Evolutionary conservation across 2,113 vertebrate genomes (phyloP).

Genomic region (Oncorhynchus kisutch): DNA sequence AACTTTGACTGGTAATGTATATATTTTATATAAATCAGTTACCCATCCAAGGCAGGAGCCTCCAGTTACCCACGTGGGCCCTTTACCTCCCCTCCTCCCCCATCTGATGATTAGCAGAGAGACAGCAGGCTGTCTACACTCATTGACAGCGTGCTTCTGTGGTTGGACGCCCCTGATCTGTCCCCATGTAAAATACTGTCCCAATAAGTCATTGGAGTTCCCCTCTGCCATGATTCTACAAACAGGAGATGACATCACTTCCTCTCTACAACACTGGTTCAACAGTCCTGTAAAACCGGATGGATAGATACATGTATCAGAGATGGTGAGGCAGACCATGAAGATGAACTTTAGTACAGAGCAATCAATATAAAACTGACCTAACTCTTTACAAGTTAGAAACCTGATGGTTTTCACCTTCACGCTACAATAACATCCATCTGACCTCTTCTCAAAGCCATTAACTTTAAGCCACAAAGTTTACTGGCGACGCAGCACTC

Average conservation of each 20-base stretch:
- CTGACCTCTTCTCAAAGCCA: slow-evolving; percentile 65
- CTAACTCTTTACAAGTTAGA: not conserved
- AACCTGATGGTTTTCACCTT: slow-evolving; percentile 46
- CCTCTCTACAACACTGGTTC: no score
- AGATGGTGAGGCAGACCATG: not conserved
- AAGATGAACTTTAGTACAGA: not conserved
- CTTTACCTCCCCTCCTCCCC: no score
- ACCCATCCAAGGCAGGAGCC: no score
- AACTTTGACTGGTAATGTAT: no score
- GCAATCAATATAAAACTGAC: not conserved
- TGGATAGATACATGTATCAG: not conserved
- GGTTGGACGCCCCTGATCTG: not conserved
- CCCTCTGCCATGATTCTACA: no score
- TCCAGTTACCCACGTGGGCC: no score
- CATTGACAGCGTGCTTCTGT: no score
- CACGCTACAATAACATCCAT: slow-evolving; percentile 45
- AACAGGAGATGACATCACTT: no score
- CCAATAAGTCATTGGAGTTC: not conserved
- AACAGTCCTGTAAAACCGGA: not conserved
- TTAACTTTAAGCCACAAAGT: slow-evolving; percentile 77
- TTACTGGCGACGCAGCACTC: slow-evolving; percentile 61
- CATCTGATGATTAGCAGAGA: no score
- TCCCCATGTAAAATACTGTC: not conserved
- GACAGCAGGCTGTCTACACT: no score
- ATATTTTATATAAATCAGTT: no score